Percentiles rank a stretch among this genome's conserved stretches.
Conservation (phyloP, 2,797 vertebrate genomes). For the Acestrorhynchus altus region DNA sequence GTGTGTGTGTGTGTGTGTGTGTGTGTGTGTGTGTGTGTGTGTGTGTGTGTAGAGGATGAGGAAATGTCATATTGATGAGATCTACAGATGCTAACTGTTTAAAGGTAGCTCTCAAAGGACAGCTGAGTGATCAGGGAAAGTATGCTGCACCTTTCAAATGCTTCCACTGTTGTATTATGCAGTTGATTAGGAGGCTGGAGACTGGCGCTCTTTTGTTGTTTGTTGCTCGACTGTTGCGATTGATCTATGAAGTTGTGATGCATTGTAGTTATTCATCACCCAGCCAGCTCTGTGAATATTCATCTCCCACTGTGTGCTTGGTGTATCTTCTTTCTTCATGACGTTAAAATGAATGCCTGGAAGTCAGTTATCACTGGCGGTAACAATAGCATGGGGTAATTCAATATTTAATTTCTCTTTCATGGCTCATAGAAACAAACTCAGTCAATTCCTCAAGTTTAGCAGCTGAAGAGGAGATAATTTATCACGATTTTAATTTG, state of each 20-base stretch:
- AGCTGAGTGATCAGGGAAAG: too few relatives aligned
- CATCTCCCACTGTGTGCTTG: background rate
- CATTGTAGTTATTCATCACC: background rate
- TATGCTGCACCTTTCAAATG: background rate
- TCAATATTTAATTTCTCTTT: background rate
- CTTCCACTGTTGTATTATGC: background rate
- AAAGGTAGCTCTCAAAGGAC: background rate
- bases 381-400: background rate
- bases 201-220: constrained; percentile 2
- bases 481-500: background rate
- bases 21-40: background rate
- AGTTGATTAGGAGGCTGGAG: background rate
- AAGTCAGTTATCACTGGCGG: background rate
- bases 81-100: background rate
- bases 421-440: background rate
- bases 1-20: too few relatives aligned
- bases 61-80: background rate
- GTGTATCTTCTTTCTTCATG: background rate
- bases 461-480: background rate
- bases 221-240: background rate
- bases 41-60: background rate
- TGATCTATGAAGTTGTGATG: constrained; percentile 1
- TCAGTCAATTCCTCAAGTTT: background rate
- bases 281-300: background rate
- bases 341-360: background rate